Conservation (phyloP, 1,140 invertebrate species). For the Trichonephila inaurata region DNA sequence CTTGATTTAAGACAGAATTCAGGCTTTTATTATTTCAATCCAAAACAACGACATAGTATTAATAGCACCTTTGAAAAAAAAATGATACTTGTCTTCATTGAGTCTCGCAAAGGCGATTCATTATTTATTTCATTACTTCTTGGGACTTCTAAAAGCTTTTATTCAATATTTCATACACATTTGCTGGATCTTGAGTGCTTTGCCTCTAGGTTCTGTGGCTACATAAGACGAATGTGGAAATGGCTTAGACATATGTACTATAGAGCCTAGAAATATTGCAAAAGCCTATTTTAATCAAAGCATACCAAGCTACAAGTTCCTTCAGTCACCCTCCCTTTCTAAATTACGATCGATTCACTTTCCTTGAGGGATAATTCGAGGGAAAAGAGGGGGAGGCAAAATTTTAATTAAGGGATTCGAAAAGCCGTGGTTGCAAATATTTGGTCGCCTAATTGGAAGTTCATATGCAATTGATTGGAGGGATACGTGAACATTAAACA, state of each 20-base stretch:
- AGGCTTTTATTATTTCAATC: no score
- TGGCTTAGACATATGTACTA: not conserved
- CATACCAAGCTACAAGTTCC: not conserved
- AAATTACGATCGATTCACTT: conserved; percentile 3
- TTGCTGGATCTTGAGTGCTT: not conserved
- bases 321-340: not conserved
- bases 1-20: no score
- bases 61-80: no score
- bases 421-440: conserved; percentile 57
- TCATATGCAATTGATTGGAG: conserved; percentile 67
- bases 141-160: no score
- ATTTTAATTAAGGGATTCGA: conserved; percentile 70
- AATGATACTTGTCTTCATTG: no score
- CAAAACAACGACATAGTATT: no score
- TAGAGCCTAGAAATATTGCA: not conserved
- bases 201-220: not conserved
- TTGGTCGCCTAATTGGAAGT: conserved; percentile 69
- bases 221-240: not conserved
- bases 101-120: no score
- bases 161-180: not conserved
- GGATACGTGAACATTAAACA: conserved; percentile 59
- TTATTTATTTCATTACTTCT: no score
- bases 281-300: conserved; percentile 24
- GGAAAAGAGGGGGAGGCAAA: not conserved
- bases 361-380: conserved; percentile 2